Evolutionary conservation across 2,888 invertebrate species (phyloP).

Genomic region (Epistrophella euchroma): DNA sequence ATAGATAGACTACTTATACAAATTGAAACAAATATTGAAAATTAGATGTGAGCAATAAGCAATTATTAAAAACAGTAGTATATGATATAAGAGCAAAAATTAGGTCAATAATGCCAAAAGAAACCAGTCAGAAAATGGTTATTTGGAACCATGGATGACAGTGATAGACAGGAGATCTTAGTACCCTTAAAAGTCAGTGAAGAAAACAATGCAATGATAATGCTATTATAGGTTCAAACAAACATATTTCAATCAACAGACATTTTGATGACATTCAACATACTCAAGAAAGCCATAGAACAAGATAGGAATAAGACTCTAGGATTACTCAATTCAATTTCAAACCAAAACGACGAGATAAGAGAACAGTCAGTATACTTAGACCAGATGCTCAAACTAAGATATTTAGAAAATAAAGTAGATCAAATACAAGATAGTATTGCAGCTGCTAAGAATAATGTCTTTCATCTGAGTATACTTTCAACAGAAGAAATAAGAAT

Average conservation of each 20-base stretch:
- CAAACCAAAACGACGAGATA: background rate
- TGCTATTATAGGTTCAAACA: background rate
- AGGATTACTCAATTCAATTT: background rate
- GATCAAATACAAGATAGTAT: conserved; percentile 56
- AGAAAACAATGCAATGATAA: too few relatives aligned
- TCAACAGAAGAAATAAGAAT: conserved; percentile 8
- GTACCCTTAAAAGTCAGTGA: too few relatives aligned
- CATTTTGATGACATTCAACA: background rate
- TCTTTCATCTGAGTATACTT: conserved; percentile 19
- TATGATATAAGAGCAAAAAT: too few relatives aligned
- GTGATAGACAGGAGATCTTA: too few relatives aligned
- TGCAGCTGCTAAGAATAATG: conserved; percentile 13
- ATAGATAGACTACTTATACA: too few relatives aligned
- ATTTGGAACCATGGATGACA: too few relatives aligned
- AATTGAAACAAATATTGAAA: too few relatives aligned
- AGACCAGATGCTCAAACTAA: background rate
- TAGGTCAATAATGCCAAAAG: too few relatives aligned
- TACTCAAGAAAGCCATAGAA: background rate
- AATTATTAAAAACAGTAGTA: too few relatives aligned
- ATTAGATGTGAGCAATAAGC: too few relatives aligned
- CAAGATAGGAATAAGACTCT: background rate
- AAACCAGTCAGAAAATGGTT: too few relatives aligned
- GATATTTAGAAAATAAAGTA: conserved; percentile 44
- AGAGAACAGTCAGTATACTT: background rate
- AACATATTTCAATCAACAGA: background rate